These are phyloP conservation scores for Eupithecia dodoneata DNA, from an alignment of 2,888 invertebrate species.

Conservation along the genomic window DNA sequence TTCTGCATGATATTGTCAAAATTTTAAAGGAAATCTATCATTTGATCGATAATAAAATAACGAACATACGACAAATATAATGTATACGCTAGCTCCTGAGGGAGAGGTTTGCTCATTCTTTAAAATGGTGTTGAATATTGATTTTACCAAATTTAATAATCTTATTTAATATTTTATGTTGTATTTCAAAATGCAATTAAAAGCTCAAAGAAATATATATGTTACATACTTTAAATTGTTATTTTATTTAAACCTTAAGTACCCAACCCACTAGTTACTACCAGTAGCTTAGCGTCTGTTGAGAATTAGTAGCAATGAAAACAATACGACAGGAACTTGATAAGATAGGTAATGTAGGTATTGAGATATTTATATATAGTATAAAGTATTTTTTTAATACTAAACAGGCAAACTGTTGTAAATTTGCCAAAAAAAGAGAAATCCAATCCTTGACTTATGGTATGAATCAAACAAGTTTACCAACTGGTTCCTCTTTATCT, in stretches of 20 bases:
- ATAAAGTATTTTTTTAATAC: neutral
- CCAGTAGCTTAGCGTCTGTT: neutral
- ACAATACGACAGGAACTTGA: neutral
- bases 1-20: constrained; percentile 61
- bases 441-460: neutral
- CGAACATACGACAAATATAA: constrained; percentile 86
- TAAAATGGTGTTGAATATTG: constrained; percentile 84
- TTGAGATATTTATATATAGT: neutral
- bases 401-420: neutral
- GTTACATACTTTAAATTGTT: constrained; percentile 87
- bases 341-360: neutral
- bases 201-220: constrained; percentile 94
- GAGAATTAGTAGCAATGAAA: neutral
- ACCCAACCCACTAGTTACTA: constrained; percentile 3
- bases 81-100: constrained; percentile 91
- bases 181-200: constrained; percentile 93
- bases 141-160: constrained; percentile 90
- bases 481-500: neutral
- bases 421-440: neutral
- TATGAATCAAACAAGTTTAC: neutral
- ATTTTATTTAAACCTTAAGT: constrained; percentile 69
- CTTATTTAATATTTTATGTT: constrained; percentile 93
- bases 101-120: constrained; percentile 86
- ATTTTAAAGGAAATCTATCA: constrained; percentile 81
- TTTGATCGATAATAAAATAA: constrained; percentile 82